Percentiles rank a stretch among this genome's conserved stretches.
Conservation (phyloP, 2,797 vertebrate species). For the Betta splendens region DNA sequence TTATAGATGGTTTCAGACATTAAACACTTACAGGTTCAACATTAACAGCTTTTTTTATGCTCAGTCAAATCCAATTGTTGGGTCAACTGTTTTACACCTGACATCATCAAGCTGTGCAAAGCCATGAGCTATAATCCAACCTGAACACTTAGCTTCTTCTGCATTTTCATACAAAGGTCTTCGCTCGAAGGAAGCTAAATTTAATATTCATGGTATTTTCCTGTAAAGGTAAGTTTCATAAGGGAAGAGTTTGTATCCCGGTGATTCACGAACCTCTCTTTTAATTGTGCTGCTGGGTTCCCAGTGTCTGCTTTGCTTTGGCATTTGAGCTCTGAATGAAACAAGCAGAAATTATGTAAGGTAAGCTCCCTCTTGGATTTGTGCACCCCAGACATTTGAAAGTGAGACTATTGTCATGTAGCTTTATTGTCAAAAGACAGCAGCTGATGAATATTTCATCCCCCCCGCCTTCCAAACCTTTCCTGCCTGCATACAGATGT, state of each 20-base stretch:
- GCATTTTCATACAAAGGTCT: slow-evolving; percentile 62
- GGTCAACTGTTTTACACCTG: slow-evolving; percentile 40
- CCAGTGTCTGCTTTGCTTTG: slow-evolving; percentile 38
- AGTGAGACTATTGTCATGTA: slow-evolving; percentile 74
- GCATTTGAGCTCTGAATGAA: slow-evolving; percentile 52
- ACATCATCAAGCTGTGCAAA: slow-evolving; percentile 68
- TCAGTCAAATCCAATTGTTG: slow-evolving; percentile 58
- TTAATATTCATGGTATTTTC: slow-evolving; percentile 68
- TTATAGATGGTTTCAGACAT: no score
- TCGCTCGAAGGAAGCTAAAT: slow-evolving; percentile 65
- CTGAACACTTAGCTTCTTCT: slow-evolving; percentile 81
- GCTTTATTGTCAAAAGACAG: slow-evolving; percentile 74
- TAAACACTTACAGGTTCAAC: no score
- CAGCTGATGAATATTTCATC: slow-evolving; percentile 79
- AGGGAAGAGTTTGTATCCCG: slow-evolving; percentile 45
- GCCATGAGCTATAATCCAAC: no score
- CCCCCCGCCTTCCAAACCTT: slow-evolving; percentile 34
- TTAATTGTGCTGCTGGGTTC: slow-evolving; percentile 63
- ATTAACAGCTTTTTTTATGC: slow-evolving; percentile 62
- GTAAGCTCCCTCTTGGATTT: slow-evolving; percentile 64
- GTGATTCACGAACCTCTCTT: slow-evolving; percentile 49
- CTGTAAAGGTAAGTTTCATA: slow-evolving; percentile 54
- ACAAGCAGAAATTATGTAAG: slow-evolving; percentile 72
- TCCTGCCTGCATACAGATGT: slow-evolving; percentile 74
- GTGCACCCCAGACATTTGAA: slow-evolving; percentile 70